Evolutionary conservation across 2,113 vertebrate genomes (phyloP).

Genomic region (cat (Felis catus)): DNA sequence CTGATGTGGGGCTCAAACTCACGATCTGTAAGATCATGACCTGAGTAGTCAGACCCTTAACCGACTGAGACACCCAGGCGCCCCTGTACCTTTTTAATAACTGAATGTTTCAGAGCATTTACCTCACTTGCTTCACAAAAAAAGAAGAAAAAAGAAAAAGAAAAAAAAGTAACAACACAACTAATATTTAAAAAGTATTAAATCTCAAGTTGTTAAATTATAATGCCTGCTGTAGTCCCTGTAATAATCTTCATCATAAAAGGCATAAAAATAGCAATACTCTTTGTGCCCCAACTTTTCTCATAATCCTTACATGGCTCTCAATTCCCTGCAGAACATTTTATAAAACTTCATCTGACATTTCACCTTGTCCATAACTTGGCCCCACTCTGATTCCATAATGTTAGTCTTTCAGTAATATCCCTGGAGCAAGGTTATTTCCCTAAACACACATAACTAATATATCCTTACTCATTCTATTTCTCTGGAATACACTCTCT

Average conservation of each 20-base stretch:
- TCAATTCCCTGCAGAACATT: not conserved
- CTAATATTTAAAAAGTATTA: not conserved
- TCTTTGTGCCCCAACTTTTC: not conserved
- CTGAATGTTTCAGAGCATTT: not conserved
- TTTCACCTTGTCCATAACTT: not conserved
- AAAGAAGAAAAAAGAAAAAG: not conserved
- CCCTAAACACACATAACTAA: not conserved
- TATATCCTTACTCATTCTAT: not conserved
- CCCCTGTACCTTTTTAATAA: not conserved
- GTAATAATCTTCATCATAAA: not conserved
- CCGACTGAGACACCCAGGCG: too few species aligned
- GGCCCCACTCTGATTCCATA: not conserved
- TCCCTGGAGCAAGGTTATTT: not conserved
- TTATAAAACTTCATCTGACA: not conserved
- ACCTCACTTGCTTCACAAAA: rapidly evolving
- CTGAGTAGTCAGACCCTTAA: too few species aligned
- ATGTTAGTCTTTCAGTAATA: not conserved
- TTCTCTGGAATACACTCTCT: not conserved
- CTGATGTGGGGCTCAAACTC: too few species aligned
- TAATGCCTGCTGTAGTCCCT: not conserved
- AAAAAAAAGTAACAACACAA: not conserved
- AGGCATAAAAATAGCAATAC: not conserved
- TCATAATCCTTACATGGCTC: not conserved
- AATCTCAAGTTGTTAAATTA: not conserved
- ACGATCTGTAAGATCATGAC: too few species aligned